Evolutionary conservation across 2,888 invertebrate species (phyloP).

Genomic region (Monoplex corrugatus): DNA sequence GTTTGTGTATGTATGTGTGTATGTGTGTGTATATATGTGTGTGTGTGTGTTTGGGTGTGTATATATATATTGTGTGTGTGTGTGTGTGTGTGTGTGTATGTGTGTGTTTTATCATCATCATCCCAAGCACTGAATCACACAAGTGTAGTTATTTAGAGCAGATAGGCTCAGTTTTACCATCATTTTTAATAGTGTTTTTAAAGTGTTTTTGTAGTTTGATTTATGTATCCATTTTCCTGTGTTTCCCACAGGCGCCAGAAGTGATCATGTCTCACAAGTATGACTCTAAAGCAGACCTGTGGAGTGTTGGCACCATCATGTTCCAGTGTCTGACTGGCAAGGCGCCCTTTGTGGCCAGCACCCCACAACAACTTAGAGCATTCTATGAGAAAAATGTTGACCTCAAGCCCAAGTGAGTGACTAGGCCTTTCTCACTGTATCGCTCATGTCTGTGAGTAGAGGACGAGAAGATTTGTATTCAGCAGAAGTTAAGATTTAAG

Average conservation of each 20-base stretch:
- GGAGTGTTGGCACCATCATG: constrained; percentile 99
- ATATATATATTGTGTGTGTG: too few relatives aligned
- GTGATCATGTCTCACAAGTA: constrained; percentile 99
- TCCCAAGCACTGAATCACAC: background rate
- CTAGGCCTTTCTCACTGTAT: too few relatives aligned
- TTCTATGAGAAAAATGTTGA: constrained; percentile 95
- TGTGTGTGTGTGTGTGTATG: constrained; percentile 19
- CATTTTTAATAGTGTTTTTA: too few relatives aligned
- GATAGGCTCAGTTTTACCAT: too few relatives aligned
- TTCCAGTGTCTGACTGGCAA: constrained; percentile 99
- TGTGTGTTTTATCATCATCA: too few relatives aligned
- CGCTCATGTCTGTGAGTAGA: too few relatives aligned
- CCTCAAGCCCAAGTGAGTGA: constrained; percentile 81
- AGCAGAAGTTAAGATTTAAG: too few relatives aligned
- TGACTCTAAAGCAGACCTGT: constrained; percentile 99
- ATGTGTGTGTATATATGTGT: background rate
- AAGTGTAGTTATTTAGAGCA: background rate
- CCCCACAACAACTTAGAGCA: constrained; percentile 97
- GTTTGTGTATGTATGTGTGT: background rate
- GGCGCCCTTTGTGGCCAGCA: constrained; percentile 98
- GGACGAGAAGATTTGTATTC: too few relatives aligned
- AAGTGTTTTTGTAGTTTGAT: background rate
- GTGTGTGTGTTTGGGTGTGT: too few relatives aligned
- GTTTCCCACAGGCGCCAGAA: constrained; percentile 95
- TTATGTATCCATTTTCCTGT: background rate